Base-by-base conservation (phyloP, 2,113 vertebrate species). In the Chamaetylas fuelleborni region DNA sequence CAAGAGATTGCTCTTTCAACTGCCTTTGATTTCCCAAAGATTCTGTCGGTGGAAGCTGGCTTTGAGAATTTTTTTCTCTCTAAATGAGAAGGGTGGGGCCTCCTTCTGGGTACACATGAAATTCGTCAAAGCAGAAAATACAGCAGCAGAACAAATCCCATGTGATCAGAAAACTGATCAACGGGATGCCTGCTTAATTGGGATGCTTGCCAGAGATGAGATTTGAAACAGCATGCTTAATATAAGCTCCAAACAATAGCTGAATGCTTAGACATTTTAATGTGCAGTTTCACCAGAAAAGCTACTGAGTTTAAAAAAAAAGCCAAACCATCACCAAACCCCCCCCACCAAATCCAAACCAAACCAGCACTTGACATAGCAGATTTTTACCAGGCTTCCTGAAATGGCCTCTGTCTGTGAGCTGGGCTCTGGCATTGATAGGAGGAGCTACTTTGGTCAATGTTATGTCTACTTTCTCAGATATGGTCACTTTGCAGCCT, bases 111-210 rank as follows among this genome's bases (percentile, higher is more conserved):
- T 95, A 25, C 62, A 12, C 62, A 36, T 38, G 54, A 91, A 85
- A 80, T 91, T 88, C 42, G 81, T 90, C 93, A 94, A 86, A 95
- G 95, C 93, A 77, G 84, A 72, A 92, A 48, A 88, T 94, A 74
- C 92, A 88, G 88, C 81, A 81, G 93, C 85, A 88, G 94, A 96
- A 71, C 74, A 81, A 90, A 93, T 97, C 96, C 94, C 93, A 86
- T 95, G 91, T 96, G 97, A 93, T 96, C 95, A 90, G 90, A 91
- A 96, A 92, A 81, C 91, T 96, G 94, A 97, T 97, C 96, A 97
- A 95, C 50, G 6, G 86, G 92, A 95, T 97, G 93, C 93, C 97
- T 96, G 51, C 93, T 91, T 96, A 92, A 97, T 95, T 92, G 95
- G 92, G 57, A 88, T 83, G 74, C 65, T 87, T 97, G 86, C 90